These are phyloP conservation scores for Cydia splendana DNA, from an alignment of 1,140 invertebrate genomes.

Conservation along the genomic window DNA sequence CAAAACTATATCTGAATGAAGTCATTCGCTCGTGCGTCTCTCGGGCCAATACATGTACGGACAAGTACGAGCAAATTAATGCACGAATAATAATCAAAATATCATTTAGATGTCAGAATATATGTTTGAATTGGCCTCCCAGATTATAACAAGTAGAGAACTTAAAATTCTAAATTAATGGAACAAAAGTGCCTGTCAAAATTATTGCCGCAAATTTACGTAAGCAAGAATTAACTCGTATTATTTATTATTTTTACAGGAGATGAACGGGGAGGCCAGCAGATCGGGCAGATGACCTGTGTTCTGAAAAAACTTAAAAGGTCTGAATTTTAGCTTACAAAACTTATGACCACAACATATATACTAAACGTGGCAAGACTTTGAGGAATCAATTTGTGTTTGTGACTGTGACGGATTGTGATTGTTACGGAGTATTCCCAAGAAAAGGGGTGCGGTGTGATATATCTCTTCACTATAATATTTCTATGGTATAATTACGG, in stretches of 20 bases:
- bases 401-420: neutral
- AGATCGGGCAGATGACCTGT: slow-evolving; percentile 42
- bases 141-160: neutral
- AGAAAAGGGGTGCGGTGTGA: too few relatives aligned
- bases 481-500: too few relatives aligned
- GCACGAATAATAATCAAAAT: too few relatives aligned
- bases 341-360: neutral
- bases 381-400: neutral
- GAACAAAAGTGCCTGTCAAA: neutral
- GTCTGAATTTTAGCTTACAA: neutral
- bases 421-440: neutral
- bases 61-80: too few relatives aligned
- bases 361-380: neutral
- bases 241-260: slow-evolving; percentile 46
- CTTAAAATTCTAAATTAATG: neutral
- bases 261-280: slow-evolving; percentile 54
- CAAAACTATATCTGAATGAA: too few relatives aligned
- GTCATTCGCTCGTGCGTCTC: too few relatives aligned
- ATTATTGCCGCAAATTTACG: neutral
- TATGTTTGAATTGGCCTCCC: too few relatives aligned
- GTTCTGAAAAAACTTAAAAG: neutral
- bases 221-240: neutral
- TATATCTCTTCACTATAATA: too few relatives aligned
- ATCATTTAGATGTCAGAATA: too few relatives aligned
- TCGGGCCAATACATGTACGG: too few relatives aligned